Percentiles rank a stretch among this genome's conserved stretches.
These are phyloP conservation scores for Rhagoletis zephyria DNA, from an alignment of 1,140 invertebrate genomes.

Conservation along the genomic window DNA sequence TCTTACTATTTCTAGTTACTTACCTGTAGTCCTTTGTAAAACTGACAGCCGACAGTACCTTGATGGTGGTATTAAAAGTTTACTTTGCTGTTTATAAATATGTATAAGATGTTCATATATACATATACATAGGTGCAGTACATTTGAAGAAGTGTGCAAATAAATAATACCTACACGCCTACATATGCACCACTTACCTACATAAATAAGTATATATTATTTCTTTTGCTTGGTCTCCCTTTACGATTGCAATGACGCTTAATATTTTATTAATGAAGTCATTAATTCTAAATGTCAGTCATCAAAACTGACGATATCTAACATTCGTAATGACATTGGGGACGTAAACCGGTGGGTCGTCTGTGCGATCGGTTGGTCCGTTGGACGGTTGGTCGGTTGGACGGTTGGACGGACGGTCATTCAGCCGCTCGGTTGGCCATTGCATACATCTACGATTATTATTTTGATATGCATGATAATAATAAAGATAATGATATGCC, in stretches of 20 bases:
- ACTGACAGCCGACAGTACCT: not conserved
- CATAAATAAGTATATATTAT: not conserved
- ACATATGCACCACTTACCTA: not conserved
- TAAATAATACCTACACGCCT: not conserved
- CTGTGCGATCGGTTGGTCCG: not conserved
- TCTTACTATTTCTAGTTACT: not conserved
- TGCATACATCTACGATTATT: not conserved
- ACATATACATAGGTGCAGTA: too few relatives aligned
- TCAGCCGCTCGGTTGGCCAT: too few relatives aligned
- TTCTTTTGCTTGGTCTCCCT: not conserved
- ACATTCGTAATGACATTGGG: not conserved
- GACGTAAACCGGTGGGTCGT: not conserved
- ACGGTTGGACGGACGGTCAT: not conserved
- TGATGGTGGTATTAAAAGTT: not conserved
- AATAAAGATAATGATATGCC: constrained; percentile 35
- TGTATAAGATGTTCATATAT: not conserved
- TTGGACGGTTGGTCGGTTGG: not conserved
- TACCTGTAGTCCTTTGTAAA: not conserved
- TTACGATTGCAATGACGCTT: constrained; percentile 32
- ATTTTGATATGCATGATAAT: constrained; percentile 25
- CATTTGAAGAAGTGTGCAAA: not conserved
- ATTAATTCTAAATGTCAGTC: constrained; percentile 38
- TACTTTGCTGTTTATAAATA: not conserved
- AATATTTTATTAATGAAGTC: constrained; percentile 38
- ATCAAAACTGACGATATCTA: constrained; percentile 35